Evolutionary conservation across 1,140 invertebrate genomes (phyloP).

Genomic region (Micrasema minimum): DNA sequence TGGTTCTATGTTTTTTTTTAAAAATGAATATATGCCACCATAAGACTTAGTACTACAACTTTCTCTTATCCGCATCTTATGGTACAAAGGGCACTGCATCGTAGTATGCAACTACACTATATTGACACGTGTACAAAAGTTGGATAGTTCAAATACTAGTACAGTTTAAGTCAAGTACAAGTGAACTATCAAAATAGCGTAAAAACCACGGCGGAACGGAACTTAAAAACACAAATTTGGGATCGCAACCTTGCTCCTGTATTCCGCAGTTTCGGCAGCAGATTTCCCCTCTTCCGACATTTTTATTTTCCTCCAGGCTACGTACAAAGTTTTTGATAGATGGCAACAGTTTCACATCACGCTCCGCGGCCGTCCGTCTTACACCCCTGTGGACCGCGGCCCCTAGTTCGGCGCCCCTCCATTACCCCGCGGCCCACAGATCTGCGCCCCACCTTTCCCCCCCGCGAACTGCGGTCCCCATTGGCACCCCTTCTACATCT

Average conservation of each 20-base stretch:
- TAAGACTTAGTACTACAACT: no score
- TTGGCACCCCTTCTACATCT: not conserved
- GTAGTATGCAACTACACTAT: no score
- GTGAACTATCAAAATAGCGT: no score
- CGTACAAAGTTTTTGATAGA: constrained; percentile 51
- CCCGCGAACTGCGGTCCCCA: not conserved
- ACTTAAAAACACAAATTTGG: no score
- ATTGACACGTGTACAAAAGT: no score
- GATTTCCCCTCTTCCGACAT: constrained; percentile 14
- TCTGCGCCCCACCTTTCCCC: not conserved
- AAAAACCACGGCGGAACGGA: no score
- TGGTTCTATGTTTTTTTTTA: no score
- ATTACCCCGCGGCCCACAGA: not conserved
- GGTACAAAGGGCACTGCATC: no score
- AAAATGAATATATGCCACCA: no score
- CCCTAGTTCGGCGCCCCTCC: not conserved
- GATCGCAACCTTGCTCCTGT: not conserved
- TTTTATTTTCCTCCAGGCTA: constrained; percentile 32
- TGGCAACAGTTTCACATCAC: constrained; percentile 50
- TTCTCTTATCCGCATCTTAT: no score
- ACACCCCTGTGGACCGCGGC: not conserved
- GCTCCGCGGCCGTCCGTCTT: constrained; percentile 48
- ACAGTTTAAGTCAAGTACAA: no score
- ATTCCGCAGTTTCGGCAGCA: not conserved
- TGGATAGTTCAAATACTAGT: no score